Conservation (phyloP, 1,140 invertebrate species). For the Lasioglossum albipes region DNA sequence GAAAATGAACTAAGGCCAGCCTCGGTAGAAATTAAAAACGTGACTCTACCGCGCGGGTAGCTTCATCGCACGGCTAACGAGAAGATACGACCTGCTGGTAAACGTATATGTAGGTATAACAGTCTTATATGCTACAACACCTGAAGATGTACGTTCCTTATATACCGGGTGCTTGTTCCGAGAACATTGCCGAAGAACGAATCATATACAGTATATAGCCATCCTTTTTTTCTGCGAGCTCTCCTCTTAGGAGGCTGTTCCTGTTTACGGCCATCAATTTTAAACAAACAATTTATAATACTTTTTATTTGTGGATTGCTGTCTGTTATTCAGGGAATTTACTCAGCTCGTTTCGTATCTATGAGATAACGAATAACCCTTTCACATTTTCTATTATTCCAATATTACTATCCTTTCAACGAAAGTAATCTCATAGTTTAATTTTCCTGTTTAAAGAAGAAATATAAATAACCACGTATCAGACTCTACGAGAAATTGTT, state of each 20-base stretch:
- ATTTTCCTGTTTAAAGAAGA: neutral
- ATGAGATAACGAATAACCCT: no score
- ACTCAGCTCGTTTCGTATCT: no score
- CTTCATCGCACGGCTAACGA: slow-evolving; percentile 69
- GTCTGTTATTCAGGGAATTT: no score
- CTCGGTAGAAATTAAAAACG: slow-evolving; percentile 71
- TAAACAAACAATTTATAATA: no score
- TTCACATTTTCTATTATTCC: no score
- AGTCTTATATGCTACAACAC: slow-evolving; percentile 46
- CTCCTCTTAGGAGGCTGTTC: no score
- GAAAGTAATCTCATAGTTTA: neutral
- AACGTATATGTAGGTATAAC: slow-evolving; percentile 50
- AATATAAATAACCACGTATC: neutral
- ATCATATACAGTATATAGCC: neutral
- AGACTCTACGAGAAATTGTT: slow-evolving; percentile 51
- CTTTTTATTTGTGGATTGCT: no score
- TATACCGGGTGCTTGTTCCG: slow-evolving; percentile 40
- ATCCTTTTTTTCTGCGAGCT: neutral
- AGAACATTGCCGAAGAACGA: slow-evolving; percentile 2
- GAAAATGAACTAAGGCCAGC: slow-evolving; percentile 69
- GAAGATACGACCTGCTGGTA: slow-evolving; percentile 70
- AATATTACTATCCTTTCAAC: no score
- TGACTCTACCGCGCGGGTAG: slow-evolving; percentile 67
- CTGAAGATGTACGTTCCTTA: slow-evolving; percentile 53
- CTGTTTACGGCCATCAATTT: no score